Evolutionary conservation across 1,140 invertebrate genomes (phyloP), one percentile per base, ranked within the genome.

Genomic region (Drosophila kikkawai): DNA sequence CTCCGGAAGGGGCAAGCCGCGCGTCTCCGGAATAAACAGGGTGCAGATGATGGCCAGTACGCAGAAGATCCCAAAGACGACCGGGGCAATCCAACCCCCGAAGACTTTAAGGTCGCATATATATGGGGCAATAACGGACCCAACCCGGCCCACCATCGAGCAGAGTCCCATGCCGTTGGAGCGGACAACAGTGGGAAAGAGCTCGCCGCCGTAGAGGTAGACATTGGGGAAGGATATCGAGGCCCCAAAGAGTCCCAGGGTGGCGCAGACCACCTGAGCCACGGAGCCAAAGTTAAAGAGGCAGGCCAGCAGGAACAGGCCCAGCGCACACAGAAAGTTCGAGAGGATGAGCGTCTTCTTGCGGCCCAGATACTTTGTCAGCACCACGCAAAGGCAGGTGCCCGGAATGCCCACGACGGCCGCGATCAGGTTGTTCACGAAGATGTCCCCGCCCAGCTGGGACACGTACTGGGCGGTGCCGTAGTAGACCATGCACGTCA

Each of bases 381-480:
- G 92, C 85, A 95, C 94, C 61, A 96, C 95, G 0, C 95, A 95
- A 15, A 96, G 82, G 1, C 96, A 88, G 1, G 96, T 96, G 7
- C 96, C 96, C 2, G 96, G 96, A 45, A 96, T 93, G 88, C 96
- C 94, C 32, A 96, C 92, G n/a, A 78, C 71, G 64, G 95, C 95
- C n/a, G 96, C 96, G 9, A 96, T 93, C 4, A 96, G 94, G 34
- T 96, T 95, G 90, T 96, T 97, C 4, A 95, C 65, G 82, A 96
- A 97, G 47, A 96, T 96, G 86, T 97, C 93, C 7, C 96, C 96
- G 11, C 95, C 95, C 6, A 96, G 93, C 65, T 95, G 95, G 0
- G 96, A 95, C 53, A 96, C 95, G 80, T 96, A 96, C 82, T 97
- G 96, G 0, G 96, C 95, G 2, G 96, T 95, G 2, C 96, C 96